Evolutionary conservation across 2,888 invertebrate species (phyloP).

Genomic region (Drosophila emarginata): DNA sequence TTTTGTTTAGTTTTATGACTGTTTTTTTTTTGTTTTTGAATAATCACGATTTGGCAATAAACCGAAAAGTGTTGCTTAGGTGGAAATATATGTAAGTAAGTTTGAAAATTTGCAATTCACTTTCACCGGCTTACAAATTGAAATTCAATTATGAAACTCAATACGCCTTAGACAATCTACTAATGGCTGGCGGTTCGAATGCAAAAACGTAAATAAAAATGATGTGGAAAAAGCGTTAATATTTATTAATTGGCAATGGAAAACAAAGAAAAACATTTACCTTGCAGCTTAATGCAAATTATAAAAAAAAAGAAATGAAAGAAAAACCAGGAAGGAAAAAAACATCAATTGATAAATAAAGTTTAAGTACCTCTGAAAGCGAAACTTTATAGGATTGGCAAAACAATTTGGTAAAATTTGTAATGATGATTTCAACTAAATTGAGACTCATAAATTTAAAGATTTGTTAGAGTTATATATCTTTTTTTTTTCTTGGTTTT

Average conservation of each 20-base stretch:
- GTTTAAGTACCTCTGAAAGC: not conserved
- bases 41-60: slow-evolving; percentile 58
- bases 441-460: not conserved
- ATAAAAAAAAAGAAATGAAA: not conserved
- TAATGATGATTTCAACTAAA: not conserved
- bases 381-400: not conserved
- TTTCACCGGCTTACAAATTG: slow-evolving; percentile 60
- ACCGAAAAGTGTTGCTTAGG: slow-evolving; percentile 22
- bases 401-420: not conserved
- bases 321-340: slow-evolving; percentile 2
- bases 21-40: slow-evolving; percentile 40
- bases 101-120: slow-evolving; percentile 45
- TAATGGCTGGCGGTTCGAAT: slow-evolving; percentile 56
- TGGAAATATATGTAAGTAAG: slow-evolving; percentile 7
- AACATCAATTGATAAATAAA: not conserved
- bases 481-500: no score
- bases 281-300: not conserved
- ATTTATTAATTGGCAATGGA: slow-evolving; percentile 65
- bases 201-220: not conserved
- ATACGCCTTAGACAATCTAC: slow-evolving; percentile 43
- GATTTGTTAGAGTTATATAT: not conserved
- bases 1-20: slow-evolving; percentile 7
- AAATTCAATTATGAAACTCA: slow-evolving; percentile 70
- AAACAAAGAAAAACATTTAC: slow-evolving; percentile 14
- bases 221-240: slow-evolving; percentile 61